Conservation (phyloP, 2,888 invertebrate genomes). For the Sepioteuthis lessoniana region DNA sequence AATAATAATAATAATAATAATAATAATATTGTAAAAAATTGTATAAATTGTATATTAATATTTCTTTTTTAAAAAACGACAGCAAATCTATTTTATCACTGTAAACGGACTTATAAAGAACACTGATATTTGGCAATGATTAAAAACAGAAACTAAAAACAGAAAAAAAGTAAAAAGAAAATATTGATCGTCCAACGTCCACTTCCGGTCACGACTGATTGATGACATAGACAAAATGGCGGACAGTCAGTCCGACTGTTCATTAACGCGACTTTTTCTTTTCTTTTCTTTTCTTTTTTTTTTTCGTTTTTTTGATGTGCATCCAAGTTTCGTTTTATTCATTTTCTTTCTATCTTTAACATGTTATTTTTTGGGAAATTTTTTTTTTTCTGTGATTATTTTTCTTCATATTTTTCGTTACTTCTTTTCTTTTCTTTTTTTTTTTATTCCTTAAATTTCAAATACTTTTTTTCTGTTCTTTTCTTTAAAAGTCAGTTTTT, state of each 20-base stretch:
- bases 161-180: background rate
- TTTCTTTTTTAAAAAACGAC: too few relatives aligned
- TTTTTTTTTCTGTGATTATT: too few relatives aligned
- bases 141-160: background rate
- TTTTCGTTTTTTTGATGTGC: too few relatives aligned
- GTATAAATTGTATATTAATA: background rate
- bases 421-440: too few relatives aligned
- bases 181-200: background rate
- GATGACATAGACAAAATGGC: slow-evolving; percentile 33
- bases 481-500: too few relatives aligned
- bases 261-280: background rate
- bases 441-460: too few relatives aligned
- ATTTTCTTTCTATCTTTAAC: too few relatives aligned
- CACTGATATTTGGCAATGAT: slow-evolving; percentile 1
- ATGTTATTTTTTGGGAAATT: too few relatives aligned
- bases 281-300: background rate
- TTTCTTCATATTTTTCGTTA: too few relatives aligned
- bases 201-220: background rate
- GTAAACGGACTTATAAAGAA: slow-evolving; percentile 18
- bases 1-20: background rate
- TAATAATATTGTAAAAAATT: background rate
- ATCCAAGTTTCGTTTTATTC: too few relatives aligned
- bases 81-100: background rate
- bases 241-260: background rate
- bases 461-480: too few relatives aligned